Evolutionary conservation across 2,113 vertebrate genomes (phyloP).

Genomic region (Pteropus alecto): DNA sequence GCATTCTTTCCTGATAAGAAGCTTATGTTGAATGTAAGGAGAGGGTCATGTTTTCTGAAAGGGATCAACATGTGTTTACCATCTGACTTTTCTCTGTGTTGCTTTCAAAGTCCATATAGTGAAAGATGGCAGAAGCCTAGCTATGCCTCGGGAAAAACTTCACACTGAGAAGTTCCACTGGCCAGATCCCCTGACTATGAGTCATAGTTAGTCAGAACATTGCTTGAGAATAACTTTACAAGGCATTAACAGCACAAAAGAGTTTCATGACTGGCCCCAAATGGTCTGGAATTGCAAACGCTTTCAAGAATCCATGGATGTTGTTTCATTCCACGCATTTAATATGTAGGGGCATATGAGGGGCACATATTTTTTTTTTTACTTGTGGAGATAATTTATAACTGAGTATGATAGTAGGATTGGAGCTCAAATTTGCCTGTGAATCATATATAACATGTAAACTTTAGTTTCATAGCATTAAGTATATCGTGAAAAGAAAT

Average conservation of each 20-base stretch:
- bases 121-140: neutral
- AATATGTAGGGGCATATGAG: neutral
- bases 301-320: neutral
- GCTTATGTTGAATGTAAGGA: neutral
- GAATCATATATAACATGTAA: constrained; percentile 9
- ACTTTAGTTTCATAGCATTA: constrained; percentile 34
- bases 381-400: neutral
- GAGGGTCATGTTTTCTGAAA: neutral
- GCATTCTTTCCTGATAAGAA: constrained; percentile 6
- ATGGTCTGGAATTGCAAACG: neutral
- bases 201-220: neutral
- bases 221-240: constrained; percentile 47
- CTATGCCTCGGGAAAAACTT: neutral
- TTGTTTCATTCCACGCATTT: neutral
- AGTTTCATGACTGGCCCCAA: neutral
- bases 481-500: constrained; percentile 3
- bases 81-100: neutral
- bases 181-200: constrained; percentile 30
- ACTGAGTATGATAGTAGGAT: neutral
- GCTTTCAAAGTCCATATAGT: neutral
- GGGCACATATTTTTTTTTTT: neutral
- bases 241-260: constrained; percentile 33
- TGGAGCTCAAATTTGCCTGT: neutral
- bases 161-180: neutral
- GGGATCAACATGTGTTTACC: neutral